phyloP scores from a whole-genome alignment of 64 coral and sea anemone genomes.

The Stichodactyla mertensii region DNA sequence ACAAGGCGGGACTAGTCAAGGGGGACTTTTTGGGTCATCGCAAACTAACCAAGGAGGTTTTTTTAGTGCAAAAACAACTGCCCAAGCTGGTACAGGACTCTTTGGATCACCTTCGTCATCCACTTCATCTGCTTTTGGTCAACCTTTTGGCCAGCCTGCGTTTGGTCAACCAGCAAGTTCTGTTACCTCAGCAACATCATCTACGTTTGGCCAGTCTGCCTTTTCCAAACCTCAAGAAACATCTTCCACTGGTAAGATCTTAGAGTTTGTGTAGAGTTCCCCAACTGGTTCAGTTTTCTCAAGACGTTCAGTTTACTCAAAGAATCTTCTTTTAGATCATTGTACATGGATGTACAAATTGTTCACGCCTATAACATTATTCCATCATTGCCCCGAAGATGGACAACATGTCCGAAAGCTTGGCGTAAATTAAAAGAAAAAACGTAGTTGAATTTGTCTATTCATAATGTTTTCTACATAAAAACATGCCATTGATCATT shows the following conservation, averaged over 20 bases:
- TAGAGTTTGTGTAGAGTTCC: not conserved
- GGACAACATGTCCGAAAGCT: too few species aligned
- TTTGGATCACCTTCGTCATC: not conserved
- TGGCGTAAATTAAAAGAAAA: too few species aligned
- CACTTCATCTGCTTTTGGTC: slow-evolving; percentile 21
- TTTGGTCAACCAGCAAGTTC: slow-evolving; percentile 22
- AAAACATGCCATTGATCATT: too few species aligned
- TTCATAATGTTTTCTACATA: too few species aligned
- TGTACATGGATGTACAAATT: too few species aligned
- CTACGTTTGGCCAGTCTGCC: slow-evolving; percentile 23
- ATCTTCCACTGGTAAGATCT: not conserved
- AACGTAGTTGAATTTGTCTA: too few species aligned
- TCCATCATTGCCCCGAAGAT: too few species aligned
- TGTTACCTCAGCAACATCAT: not conserved
- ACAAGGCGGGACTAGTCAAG: slow-evolving; percentile 7
- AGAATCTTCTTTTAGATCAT: too few species aligned
- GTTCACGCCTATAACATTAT: too few species aligned
- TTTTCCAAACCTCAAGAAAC: slow-evolving; percentile 22
- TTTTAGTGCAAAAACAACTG: slow-evolving; percentile 26
- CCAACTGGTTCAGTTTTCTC: too few species aligned
- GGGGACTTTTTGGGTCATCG: slow-evolving; percentile 1
- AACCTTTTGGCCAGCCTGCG: slow-evolving; percentile 31
- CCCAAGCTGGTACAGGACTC: not conserved
- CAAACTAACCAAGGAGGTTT: not conserved
- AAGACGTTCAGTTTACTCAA: too few species aligned